Conservation (phyloP, 2,113 vertebrate genomes). For the Neogobius melanostomus region DNA sequence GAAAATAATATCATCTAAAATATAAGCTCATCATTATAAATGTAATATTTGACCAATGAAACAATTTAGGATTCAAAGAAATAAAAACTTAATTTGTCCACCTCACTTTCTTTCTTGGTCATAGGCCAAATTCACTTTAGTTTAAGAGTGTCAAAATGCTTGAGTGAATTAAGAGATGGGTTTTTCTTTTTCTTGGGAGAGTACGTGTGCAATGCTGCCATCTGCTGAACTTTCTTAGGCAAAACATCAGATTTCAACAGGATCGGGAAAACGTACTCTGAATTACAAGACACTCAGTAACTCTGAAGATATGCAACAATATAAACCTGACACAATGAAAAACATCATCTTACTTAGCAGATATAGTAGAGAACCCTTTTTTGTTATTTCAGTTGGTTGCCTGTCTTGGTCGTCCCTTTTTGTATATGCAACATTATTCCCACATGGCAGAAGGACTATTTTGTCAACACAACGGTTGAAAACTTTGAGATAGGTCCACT, state of each 20-base stretch:
- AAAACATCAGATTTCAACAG: background rate
- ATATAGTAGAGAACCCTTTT: background rate
- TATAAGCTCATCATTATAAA: too few relatives aligned
- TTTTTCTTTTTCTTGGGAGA: too few relatives aligned
- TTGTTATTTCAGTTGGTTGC: background rate
- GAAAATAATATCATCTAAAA: too few relatives aligned
- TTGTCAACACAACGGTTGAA: constrained; percentile 62
- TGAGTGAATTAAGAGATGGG: too few relatives aligned
- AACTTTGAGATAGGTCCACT: constrained; percentile 26
- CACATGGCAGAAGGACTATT: constrained; percentile 53
- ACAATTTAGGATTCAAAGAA: too few relatives aligned
- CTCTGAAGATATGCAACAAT: background rate
- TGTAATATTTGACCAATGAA: too few relatives aligned
- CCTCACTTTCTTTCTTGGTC: too few relatives aligned
- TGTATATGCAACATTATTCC: constrained; percentile 72
- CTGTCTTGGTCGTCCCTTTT: constrained; percentile 3
- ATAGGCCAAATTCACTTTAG: too few relatives aligned
- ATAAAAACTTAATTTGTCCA: too few relatives aligned
- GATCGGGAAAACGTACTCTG: background rate
- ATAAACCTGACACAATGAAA: background rate
- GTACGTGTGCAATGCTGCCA: constrained; percentile 5
- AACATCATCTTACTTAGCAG: background rate
- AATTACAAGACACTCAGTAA: background rate
- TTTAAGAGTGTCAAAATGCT: too few relatives aligned
- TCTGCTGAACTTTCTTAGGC: background rate